Evolutionary conservation across 2,888 invertebrate genomes (phyloP), one percentile per base, ranked within the genome.

Genomic region (Chrysina gloriosa): DNA sequence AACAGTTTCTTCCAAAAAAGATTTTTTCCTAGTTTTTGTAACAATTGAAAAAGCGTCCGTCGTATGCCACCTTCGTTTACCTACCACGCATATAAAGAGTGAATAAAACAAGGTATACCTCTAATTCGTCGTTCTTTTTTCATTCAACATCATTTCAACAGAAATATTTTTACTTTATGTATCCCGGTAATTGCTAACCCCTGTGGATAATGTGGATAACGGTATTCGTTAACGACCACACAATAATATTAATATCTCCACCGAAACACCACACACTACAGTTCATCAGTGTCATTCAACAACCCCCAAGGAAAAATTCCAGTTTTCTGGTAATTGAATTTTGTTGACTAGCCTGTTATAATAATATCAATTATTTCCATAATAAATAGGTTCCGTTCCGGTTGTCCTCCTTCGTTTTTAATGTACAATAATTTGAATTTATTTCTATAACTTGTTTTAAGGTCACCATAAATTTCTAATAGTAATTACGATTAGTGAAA

Each of bases 181-280:
- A 25, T 67, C 63, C 52, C 27, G 52, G 61, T 68, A 68, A 68
- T 68, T 68, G 68, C 63, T 68, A 52, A 63, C 68, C 68, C 68
- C 68, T 63, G 54, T 45, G 68, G 68, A 52, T 68, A 67, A 48
- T 63, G 54, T 45, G 68, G 68, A 52, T 68, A 67, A 48, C 58
- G 66, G 68, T n/a, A 14, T 45, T 52, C 68, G 42, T 63, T 68
- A 68, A 63, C 52, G 52, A 63, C 63, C 68, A 7, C 52, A 36
- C 34, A 56, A 58, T 65, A 19, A 45, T 52, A 63, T 36, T 63
- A 52, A 52, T 39, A 54, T 34, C 52, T 29, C 27, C 42, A 54
- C 27, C 25, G 50, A 68, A 23, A 39, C n/a, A 63, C 63, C 39
- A 63, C 47, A 63, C 63, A 29, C 42, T 29, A 58, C 31, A 29